Conservation (phyloP, 2,113 vertebrate species). For the Meleagris gallopavo region DNA sequence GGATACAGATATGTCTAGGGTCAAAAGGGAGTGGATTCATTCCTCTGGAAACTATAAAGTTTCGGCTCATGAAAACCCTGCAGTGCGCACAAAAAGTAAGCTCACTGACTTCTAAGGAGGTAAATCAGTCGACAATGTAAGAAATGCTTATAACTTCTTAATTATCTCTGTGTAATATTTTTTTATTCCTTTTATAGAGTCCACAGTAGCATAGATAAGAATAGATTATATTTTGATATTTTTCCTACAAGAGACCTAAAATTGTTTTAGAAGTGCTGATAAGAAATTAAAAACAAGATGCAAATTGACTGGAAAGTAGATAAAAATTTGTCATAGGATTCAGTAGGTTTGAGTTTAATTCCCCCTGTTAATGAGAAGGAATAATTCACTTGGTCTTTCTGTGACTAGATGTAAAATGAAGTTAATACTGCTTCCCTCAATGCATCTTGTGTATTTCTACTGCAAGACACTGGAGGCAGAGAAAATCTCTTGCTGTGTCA, state of each 20-base stretch:
- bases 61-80: neutral
- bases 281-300: neutral
- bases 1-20: slow-evolving; percentile 67
- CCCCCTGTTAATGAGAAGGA: neutral
- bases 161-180: neutral
- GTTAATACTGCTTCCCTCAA: neutral
- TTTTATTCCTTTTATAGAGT: neutral
- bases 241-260: neutral
- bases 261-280: neutral
- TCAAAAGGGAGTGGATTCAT: slow-evolving; percentile 49
- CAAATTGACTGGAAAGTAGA: neutral
- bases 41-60: slow-evolving; percentile 34
- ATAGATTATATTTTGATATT: neutral
- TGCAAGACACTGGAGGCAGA: neutral
- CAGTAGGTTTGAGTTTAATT: neutral
- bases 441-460: neutral
- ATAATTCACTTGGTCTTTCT: neutral
- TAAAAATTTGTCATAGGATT: neutral
- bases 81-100: neutral
- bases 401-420: neutral
- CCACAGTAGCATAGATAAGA: neutral
- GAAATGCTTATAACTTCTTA: neutral
- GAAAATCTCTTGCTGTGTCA: neutral
- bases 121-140: neutral
- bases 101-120: neutral